These are phyloP conservation scores for Gambusia yucatana DNA, from an alignment of 2,797 vertebrate species.

Conservation along the genomic window DNA sequence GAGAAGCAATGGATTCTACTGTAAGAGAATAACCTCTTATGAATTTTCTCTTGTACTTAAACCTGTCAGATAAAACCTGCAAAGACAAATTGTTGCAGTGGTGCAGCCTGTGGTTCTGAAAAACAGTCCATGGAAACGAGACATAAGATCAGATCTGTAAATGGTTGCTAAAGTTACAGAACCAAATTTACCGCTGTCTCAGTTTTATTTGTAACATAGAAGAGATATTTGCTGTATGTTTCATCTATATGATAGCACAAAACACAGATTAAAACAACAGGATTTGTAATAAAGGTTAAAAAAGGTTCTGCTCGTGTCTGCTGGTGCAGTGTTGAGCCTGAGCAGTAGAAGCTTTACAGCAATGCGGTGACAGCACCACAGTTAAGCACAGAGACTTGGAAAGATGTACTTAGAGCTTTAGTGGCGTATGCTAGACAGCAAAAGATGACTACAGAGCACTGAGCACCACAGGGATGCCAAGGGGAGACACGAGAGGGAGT, in stretches of 20 bases:
- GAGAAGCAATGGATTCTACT: not conserved
- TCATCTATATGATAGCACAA: slow-evolving; percentile 4
- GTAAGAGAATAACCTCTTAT: not conserved
- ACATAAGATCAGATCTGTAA: not conserved
- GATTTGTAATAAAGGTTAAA: slow-evolving; percentile 20
- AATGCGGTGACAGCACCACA: slow-evolving; percentile 70
- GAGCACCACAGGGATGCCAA: slow-evolving; percentile 68
- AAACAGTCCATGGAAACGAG: not conserved
- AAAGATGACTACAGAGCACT: slow-evolving; percentile 68
- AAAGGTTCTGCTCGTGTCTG: slow-evolving; percentile 24
- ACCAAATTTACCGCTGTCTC: not conserved
- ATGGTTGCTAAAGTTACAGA: not conserved
- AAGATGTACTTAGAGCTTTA: slow-evolving; percentile 75
- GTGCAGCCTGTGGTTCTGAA: slow-evolving; percentile 47
- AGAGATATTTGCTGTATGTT: not conserved
- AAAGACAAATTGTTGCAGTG: not conserved
- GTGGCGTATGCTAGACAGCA: slow-evolving; percentile 68
- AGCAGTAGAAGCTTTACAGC: slow-evolving; percentile 59
- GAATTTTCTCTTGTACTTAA: slow-evolving; percentile 5
- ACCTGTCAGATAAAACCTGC: slow-evolving; percentile 3
- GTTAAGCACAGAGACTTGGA: slow-evolving; percentile 69
- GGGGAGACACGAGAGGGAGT: slow-evolving; percentile 64
- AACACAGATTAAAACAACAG: slow-evolving; percentile 4
- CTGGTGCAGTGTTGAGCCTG: slow-evolving; percentile 27
- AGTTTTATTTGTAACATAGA: not conserved